These are phyloP conservation scores for Heteromormyrus szaboi DNA, from an alignment of 2,797 vertebrate genomes.

Conservation along the genomic window DNA sequence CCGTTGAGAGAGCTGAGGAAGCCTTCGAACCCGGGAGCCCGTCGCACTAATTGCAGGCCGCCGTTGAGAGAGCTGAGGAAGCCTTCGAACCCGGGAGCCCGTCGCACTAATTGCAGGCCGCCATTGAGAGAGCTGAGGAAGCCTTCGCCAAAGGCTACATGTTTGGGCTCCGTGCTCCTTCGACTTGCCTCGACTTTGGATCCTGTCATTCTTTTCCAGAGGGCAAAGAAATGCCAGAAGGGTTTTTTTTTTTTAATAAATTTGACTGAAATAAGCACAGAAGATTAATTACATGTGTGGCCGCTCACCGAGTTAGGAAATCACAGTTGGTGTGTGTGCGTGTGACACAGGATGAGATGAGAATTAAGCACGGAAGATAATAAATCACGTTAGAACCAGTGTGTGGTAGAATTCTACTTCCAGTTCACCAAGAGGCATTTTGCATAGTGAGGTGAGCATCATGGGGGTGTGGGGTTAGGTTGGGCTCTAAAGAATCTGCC, in stretches of 20 bases:
- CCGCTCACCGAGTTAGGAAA: background rate
- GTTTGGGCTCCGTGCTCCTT: slow-evolving; percentile 40
- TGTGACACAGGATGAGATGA: background rate
- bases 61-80: no score
- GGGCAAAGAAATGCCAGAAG: background rate
- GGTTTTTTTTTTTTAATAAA: background rate
- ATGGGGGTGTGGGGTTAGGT: slow-evolving; percentile 1
- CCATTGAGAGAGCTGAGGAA: slow-evolving; percentile 34
- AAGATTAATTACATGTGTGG: background rate
- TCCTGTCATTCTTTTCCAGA: background rate
- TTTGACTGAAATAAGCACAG: background rate
- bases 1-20: slow-evolving; percentile 34
- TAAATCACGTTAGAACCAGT: background rate
- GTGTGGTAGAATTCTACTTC: background rate
- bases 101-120: slow-evolving; percentile 39
- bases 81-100: slow-evolving; percentile 27
- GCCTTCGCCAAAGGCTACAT: slow-evolving; percentile 50
- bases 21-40: no score
- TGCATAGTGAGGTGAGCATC: background rate
- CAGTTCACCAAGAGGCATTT: slow-evolving; percentile 3
- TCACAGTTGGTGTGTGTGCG: background rate
- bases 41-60: no score
- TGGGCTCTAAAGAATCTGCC: slow-evolving; percentile 1
- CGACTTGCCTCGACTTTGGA: slow-evolving; percentile 7
- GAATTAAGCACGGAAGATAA: background rate